Evolutionary conservation across 2,797 vertebrate species (phyloP), one percentile per base, ranked within the genome.

Genomic region (Ispidina picta): DNA sequence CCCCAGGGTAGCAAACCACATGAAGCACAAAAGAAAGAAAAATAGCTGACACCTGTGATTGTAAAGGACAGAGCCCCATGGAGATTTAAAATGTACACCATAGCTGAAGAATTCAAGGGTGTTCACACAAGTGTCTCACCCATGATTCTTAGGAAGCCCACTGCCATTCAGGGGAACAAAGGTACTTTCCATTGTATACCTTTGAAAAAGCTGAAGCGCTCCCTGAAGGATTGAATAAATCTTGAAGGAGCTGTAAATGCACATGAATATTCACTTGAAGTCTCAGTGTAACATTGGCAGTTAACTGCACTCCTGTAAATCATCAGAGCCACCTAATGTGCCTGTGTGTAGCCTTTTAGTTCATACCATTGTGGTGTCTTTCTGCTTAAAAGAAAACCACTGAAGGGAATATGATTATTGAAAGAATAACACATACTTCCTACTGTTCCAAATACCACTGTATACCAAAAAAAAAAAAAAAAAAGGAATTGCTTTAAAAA

Each of bases 271-370:
- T 77, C 1, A 2, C 68, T 63, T 79, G 73, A 63, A 72, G 62
- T 44, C 49, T 44, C 0, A 0, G 15, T 5, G 13, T 17, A 20
- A 19, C 0, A 1, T 48, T 16, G 49, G 80, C 52, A 29, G 90
- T 86, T 77, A 90, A 63, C 51, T 26, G 14, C 84, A 60, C 68
- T 90, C 93, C 66, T 85, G 90, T 70, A 92, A 93, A 93, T 89
- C 93, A 90, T 86, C 82, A 88, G 80, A 94, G 92, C 73, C 74
- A 83, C 79, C 83, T 1, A 58, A 92, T 86, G 89, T 56, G 92
- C 83, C 69, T 82, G n/a, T 70, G 83, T 77, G 64, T 51, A 95
- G 94, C 83, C 83, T 96, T 97, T 93, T 91, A 90, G 94, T 93
- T 95, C 94, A 89, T 75, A 48, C 78, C 87, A 89, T 82, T 95